These are phyloP conservation scores for Schizopygopsis malacanthus DNA, from an alignment of 2,797 vertebrate species.

Conservation along the genomic window DNA sequence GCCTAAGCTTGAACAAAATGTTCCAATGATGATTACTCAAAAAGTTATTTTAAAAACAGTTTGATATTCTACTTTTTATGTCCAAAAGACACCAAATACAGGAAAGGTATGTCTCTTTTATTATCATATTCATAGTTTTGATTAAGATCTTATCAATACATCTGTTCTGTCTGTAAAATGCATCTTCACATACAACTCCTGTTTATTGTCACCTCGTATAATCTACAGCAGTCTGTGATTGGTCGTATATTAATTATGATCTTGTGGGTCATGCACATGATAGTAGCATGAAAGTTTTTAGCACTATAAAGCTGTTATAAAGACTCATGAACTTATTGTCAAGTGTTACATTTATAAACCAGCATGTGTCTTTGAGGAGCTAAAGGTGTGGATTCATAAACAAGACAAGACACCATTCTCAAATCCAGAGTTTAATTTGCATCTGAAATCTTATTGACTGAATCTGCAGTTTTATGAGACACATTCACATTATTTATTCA, in stretches of 20 bases:
- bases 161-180: not conserved
- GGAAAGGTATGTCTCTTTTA: not conserved
- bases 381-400: not conserved
- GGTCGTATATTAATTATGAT: not conserved
- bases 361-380: not conserved
- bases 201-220: not conserved
- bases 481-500: slow-evolving; percentile 10
- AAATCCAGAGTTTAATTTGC: slow-evolving; percentile 18
- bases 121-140: not conserved
- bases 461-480: not conserved
- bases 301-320: not conserved
- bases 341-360: not conserved
- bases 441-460: not conserved
- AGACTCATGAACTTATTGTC: not conserved
- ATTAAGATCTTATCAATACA: not conserved
- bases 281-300: not conserved
- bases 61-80: not conserved
- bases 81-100: not conserved
- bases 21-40: not conserved
- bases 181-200: not conserved
- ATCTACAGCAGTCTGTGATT: not conserved
- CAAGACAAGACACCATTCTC: not conserved
- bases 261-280: not conserved
- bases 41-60: not conserved
- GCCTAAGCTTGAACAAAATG: not conserved